Percentiles rank a stretch among this genome's conserved stretches.
Evolutionary conservation across 1,140 invertebrate genomes (phyloP).

Genomic region (Coelopa frigida): DNA sequence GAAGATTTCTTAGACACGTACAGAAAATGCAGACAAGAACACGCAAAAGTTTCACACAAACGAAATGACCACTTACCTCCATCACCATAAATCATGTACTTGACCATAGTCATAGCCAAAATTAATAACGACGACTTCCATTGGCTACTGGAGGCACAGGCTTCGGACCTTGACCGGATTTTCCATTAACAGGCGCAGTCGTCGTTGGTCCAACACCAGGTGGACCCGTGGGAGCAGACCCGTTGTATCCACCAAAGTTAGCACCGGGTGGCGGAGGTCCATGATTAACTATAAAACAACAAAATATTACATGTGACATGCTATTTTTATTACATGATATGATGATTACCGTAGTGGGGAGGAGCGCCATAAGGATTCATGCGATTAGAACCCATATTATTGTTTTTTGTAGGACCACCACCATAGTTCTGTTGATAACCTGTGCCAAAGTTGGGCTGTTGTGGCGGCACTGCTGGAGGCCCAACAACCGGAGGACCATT

Average conservation of each 20-base stretch:
- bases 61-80: no score
- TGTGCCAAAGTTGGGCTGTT: slow-evolving; percentile 55
- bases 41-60: no score
- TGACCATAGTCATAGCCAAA: no score
- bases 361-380: slow-evolving; percentile 45
- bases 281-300: slow-evolving; percentile 1
- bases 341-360: slow-evolving; percentile 17
- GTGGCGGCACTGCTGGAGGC: slow-evolving; percentile 12
- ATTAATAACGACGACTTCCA: no score
- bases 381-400: slow-evolving; percentile 50
- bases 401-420: slow-evolving; percentile 58
- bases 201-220: no score
- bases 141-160: no score
- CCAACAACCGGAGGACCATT: background rate
- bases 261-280: background rate
- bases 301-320: background rate
- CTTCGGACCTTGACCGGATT: no score
- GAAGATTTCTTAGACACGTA: no score
- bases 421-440: slow-evolving; percentile 69
- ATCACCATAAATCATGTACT: no score
- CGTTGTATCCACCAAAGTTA: slow-evolving; percentile 1
- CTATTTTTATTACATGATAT: background rate
- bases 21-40: no score
- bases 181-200: no score
- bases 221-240: background rate